A percentile compares a stretch with the other conserved stretches of the same genome.
These are phyloP conservation scores for Agriotes lineatus DNA, from an alignment of 2,888 invertebrate species.

Conservation along the genomic window DNA sequence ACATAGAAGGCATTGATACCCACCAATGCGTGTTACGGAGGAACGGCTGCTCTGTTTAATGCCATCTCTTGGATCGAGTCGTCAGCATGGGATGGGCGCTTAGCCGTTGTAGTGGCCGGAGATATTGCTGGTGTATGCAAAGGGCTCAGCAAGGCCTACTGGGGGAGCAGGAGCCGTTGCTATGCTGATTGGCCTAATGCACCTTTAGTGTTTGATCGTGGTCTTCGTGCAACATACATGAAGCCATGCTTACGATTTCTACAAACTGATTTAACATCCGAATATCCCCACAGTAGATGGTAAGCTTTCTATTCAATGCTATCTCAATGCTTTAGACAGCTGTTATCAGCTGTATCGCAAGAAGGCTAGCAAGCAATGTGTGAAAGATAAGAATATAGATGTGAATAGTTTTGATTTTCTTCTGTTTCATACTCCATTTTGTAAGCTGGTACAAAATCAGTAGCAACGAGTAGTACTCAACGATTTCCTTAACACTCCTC, in stretches of 20 bases:
- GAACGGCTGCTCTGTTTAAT: constrained; percentile 97
- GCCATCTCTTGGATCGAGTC: constrained; percentile 97
- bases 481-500: constrained; percentile 80
- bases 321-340: constrained; percentile 91
- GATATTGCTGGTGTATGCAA: constrained; percentile 97
- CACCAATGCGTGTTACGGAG: constrained; percentile 99
- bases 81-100: constrained; percentile 94
- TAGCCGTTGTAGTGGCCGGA: constrained; percentile 93
- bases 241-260: constrained; percentile 98
- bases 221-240: constrained; percentile 90
- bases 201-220: constrained; percentile 91
- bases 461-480: constrained; percentile 91
- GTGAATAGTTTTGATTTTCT: constrained; percentile 83
- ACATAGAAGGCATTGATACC: constrained; percentile 96
- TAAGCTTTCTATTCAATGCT: constrained; percentile 93
- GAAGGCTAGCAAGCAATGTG: constrained; percentile 74
- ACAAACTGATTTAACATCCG: constrained; percentile 94
- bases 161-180: constrained; percentile 99
- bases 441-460: constrained; percentile 96
- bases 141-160: constrained; percentile 94
- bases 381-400: constrained; percentile 65
- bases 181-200: constrained; percentile 95
- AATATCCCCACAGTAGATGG: constrained; percentile 97
- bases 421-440: constrained; percentile 95
- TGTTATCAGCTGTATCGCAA: constrained; percentile 89